These are phyloP conservation scores for Phalacrocorax aristotelis DNA, from an alignment of 2,113 vertebrate species.

Conservation along the genomic window DNA sequence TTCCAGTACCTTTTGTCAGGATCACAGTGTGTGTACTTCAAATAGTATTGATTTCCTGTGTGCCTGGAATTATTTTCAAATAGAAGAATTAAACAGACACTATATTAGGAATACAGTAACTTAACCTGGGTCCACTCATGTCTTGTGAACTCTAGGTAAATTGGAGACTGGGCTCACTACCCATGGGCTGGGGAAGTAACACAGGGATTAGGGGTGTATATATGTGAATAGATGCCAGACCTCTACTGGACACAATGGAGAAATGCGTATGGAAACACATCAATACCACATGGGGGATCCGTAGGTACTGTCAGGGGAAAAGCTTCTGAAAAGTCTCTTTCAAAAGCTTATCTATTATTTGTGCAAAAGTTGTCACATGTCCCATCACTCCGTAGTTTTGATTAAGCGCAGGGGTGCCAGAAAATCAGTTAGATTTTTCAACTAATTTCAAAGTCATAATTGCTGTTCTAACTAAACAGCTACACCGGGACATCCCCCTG, in stretches of 20 bases:
- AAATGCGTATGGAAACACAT: not conserved
- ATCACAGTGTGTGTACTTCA: not conserved
- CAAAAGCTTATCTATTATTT: not conserved
- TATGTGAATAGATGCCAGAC: not conserved
- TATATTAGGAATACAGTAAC: not conserved
- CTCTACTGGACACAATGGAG: not conserved
- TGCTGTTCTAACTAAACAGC: not conserved
- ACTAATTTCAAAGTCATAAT: not conserved
- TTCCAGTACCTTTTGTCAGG: not conserved
- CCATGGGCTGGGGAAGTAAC: not conserved
- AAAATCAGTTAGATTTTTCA: not conserved
- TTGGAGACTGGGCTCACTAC: not conserved
- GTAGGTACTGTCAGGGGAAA: fast-evolving
- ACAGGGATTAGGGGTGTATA: too few relatives aligned
- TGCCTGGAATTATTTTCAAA: not conserved
- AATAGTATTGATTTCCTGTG: not conserved
- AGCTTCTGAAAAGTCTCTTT: not conserved
- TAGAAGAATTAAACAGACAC: not conserved
- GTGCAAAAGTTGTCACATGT: not conserved
- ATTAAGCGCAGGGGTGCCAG: not conserved
- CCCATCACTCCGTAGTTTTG: not conserved
- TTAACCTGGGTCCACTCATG: not conserved
- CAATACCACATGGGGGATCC: fast-evolving
- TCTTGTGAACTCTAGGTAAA: not conserved
- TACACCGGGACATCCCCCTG: not conserved